These are phyloP conservation scores for Ctenomys sociabilis DNA, from an alignment of 2,113 vertebrate species.

Conservation along the genomic window DNA sequence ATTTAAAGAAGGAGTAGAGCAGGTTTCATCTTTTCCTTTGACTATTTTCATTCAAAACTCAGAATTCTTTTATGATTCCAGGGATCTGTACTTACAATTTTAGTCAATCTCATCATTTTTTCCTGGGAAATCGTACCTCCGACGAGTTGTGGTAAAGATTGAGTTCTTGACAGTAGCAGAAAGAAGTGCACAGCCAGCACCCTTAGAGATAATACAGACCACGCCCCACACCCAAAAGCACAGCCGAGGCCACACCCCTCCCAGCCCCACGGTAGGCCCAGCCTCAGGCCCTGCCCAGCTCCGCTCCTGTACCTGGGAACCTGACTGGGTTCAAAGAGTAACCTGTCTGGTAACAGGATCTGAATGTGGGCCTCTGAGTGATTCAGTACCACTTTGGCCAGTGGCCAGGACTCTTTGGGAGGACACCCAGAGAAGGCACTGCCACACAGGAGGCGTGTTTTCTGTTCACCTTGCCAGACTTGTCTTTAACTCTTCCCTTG, in stretches of 20 bases:
- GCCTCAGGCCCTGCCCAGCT: not conserved
- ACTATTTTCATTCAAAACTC: not conserved
- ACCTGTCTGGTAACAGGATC: fast-evolving
- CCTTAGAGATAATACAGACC: not conserved
- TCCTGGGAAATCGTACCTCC: not conserved
- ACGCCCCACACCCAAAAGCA: no score
- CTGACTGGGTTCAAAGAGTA: not conserved
- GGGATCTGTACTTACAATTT: not conserved
- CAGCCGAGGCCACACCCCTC: no score
- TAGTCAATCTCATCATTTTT: not conserved
- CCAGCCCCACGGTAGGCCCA: not conserved
- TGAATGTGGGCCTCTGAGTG: not conserved
- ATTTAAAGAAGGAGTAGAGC: not conserved
- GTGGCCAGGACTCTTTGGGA: not conserved
- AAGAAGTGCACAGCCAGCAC: not conserved
- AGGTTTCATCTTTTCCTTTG: not conserved
- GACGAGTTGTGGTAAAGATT: not conserved
- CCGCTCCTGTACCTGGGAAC: not conserved
- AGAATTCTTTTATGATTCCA: not conserved
- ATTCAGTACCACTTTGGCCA: not conserved
- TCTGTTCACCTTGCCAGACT: not conserved
- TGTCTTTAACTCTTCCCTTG: not conserved
- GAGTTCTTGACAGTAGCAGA: not conserved
- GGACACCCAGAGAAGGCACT: not conserved
- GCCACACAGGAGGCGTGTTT: not conserved